phyloP scores from a whole-genome alignment of 2,888 invertebrate genomes.

The Sphaeridia pumilis region DNA sequence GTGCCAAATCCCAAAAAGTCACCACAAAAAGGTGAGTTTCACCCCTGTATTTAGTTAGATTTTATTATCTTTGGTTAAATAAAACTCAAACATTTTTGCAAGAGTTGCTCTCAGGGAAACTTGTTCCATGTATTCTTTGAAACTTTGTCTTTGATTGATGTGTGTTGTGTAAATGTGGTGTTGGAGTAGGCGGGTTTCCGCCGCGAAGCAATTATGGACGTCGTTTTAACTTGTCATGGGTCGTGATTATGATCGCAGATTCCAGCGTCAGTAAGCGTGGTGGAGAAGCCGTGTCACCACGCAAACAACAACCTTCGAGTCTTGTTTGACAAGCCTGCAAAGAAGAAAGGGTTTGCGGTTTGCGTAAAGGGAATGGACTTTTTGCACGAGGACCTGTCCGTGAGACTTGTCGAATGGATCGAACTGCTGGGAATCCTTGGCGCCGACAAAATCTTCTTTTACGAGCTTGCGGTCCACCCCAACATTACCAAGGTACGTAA shows the following conservation, averaged over 20 bases:
- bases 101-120: not conserved
- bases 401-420: slow-evolving; percentile 85
- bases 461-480: slow-evolving; percentile 71
- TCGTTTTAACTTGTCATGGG: too few relatives aligned
- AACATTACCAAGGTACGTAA: slow-evolving; percentile 66
- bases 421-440: slow-evolving; percentile 74
- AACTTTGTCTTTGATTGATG: too few relatives aligned
- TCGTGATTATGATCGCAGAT: too few relatives aligned
- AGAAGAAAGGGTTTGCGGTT: slow-evolving; percentile 71
- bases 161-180: too few relatives aligned
- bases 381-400: slow-evolving; percentile 77
- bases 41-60: not conserved
- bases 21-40: slow-evolving; percentile 46
- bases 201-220: too few relatives aligned
- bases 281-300: slow-evolving; percentile 71
- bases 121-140: too few relatives aligned
- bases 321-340: slow-evolving; percentile 60
- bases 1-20: slow-evolving; percentile 66
- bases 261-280: slow-evolving; percentile 73
- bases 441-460: slow-evolving; percentile 83
- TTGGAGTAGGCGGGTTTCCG: too few relatives aligned
- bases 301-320: slow-evolving; percentile 74
- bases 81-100: not conserved
- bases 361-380: slow-evolving; percentile 92
- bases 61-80: not conserved